Conservation (phyloP, 2,888 invertebrate species). For the Himalopsyche kuldschensis region DNA sequence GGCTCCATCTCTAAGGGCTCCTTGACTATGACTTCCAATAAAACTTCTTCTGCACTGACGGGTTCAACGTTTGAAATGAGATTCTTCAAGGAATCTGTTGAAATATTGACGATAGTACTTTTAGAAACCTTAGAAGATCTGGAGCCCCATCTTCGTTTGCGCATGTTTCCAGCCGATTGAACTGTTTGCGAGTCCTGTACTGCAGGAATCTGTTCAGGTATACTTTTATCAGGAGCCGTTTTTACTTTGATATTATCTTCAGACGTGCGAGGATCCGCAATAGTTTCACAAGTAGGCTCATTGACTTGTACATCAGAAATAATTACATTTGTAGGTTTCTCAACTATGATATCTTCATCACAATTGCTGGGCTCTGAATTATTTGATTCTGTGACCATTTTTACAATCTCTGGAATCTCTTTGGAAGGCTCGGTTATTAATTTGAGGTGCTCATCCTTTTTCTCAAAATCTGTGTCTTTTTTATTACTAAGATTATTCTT, state of each 20-base stretch:
- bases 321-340: no score
- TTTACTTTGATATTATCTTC: neutral
- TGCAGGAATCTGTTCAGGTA: neutral
- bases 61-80: conserved; percentile 65
- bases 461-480: neutral
- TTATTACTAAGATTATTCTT: neutral
- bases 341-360: no score
- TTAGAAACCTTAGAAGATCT: conserved; percentile 55
- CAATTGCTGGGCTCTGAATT: neutral
- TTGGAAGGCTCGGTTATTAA: neutral
- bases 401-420: neutral
- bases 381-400: neutral
- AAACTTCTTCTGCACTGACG: conserved; percentile 62
- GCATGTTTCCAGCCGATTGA: conserved; percentile 27
- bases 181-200: neutral
- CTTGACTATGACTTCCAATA: conserved; percentile 50
- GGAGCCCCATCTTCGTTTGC: conserved; percentile 57
- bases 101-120: conserved; percentile 69
- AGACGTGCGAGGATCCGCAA: neutral
- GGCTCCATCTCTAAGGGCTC: conserved; percentile 21
- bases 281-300: neutral
- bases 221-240: neutral
- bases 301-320: neutral
- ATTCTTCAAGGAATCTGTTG: conserved; percentile 72
- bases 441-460: neutral